Base-by-base conservation (phyloP, 1,140 invertebrate genomes). In the Pseudobourletiella spinata region DNA sequence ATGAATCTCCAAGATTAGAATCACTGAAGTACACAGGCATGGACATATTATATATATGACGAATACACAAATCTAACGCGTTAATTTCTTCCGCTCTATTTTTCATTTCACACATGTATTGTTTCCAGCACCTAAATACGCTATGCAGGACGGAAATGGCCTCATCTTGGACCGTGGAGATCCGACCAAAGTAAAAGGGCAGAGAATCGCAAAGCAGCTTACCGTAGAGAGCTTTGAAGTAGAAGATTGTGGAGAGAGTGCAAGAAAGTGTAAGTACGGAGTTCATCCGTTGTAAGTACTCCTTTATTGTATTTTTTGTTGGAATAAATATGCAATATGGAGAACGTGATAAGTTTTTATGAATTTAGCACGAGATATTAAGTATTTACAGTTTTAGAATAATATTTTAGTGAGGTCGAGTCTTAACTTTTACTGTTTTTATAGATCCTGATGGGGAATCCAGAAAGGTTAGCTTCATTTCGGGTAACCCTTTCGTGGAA, bases 401-500 rank as follows among this genome's bases (percentile, higher is more conserved):
- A n/a, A n/a, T n/a, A n/a, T n/a, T n/a, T n/a, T n/a, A n/a, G n/a
- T n/a, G n/a, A n/a, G n/a, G n/a, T n/a, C n/a, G n/a, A n/a, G n/a
- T n/a, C n/a, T n/a, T n/a, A n/a, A n/a, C n/a, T n/a, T n/a, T n/a
- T n/a, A n/a, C n/a, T n/a, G n/a, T n/a, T n/a, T n/a, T 48, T 22
- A 32, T 26, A 52, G 44, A 14, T 29, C 22, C 32, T 20, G 51
- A 65, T 30, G 43, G 20, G 20, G 42, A 55, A 52, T 28, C 32
- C 35, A 52, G 59, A 44, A 73, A 44, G 14, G 59, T 82, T 26
- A 71, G 74, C 56, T 98, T 97, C 77, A 88, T 91, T 64, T 95
- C 87, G 72, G 96, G 96, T 1, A 99, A 98, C 81, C 95, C 95
- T 11, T 87, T 89, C 73, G 92, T 97, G 6, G 96, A 99, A 80